phyloP scores from a whole-genome alignment of 2,113 vertebrate species.

The Caracal caracal region DNA sequence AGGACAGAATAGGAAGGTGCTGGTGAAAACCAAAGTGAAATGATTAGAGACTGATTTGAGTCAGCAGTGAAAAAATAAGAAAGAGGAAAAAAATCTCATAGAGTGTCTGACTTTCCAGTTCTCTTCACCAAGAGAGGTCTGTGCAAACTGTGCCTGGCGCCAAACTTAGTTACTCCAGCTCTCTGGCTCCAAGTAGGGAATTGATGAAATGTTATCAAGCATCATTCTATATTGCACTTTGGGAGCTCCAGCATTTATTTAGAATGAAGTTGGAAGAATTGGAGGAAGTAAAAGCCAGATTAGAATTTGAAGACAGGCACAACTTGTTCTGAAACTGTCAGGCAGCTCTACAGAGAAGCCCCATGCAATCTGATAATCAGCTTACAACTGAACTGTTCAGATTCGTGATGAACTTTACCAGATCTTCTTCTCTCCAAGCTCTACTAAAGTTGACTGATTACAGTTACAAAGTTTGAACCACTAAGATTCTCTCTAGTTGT shows the following conservation, averaged over 20 bases:
- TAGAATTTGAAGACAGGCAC: conserved; percentile 31
- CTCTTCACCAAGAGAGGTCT: neutral
- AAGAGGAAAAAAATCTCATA: neutral
- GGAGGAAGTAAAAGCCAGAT: conserved; percentile 8
- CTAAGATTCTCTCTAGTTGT: neutral
- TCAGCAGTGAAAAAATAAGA: conserved; percentile 41
- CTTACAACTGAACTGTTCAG: conserved; percentile 4
- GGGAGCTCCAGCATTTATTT: neutral
- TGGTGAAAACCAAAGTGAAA: neutral
- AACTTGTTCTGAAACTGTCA: conserved; percentile 20
- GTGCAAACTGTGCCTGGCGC: neutral
- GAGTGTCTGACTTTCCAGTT: conserved; percentile 21
- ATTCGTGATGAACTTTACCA: neutral
- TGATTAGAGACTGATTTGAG: neutral
- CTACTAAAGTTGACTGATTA: neutral
- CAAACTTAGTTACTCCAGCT: conserved; percentile 40
- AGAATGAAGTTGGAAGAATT: neutral
- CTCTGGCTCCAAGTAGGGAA: conserved; percentile 7
- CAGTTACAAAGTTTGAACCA: neutral
- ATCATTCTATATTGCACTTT: conserved; percentile 12
- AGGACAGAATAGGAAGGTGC: neutral
- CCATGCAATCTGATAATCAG: neutral
- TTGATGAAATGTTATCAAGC: conserved; percentile 43
- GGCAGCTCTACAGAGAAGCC: neutral
- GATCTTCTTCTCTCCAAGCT: neutral